Percentiles rank a stretch among this genome's conserved stretches.
phyloP scores from a whole-genome alignment of 2,113 vertebrate genomes.

The Cheirogaleus medius region DNA sequence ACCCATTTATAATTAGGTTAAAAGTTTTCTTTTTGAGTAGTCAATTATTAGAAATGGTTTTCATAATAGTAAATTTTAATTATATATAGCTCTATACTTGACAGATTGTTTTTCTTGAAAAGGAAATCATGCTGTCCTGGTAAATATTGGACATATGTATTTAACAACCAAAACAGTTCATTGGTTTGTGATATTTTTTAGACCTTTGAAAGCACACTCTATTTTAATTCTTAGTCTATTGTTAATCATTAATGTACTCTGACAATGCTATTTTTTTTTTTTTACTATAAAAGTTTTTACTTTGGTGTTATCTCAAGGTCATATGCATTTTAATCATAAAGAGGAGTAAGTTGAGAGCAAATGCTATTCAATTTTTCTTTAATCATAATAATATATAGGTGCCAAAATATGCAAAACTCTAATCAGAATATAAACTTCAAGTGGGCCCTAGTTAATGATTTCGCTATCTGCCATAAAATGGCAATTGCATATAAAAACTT shows the following conservation, averaged over 20 bases:
- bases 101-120: neutral
- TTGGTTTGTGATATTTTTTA: neutral
- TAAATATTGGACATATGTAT: neutral
- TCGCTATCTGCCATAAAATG: neutral
- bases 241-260: neutral
- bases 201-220: neutral
- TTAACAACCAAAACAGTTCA: neutral
- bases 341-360: neutral
- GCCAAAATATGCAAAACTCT: neutral
- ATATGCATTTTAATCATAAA: neutral
- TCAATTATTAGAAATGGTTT: constrained; percentile 3
- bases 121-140: neutral
- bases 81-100: neutral
- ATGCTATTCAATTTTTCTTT: neutral
- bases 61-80: neutral
- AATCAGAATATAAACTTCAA: constrained; percentile 13
- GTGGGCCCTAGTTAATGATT: neutral
- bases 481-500: neutral
- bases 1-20: neutral
- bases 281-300: neutral
- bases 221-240: neutral
- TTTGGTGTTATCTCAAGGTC: neutral
- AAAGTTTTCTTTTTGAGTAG: neutral
- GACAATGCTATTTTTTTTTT: neutral
- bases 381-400: neutral